Evolutionary conservation across 2,888 invertebrate species (phyloP).

Genomic region (Microplitis manilae): DNA sequence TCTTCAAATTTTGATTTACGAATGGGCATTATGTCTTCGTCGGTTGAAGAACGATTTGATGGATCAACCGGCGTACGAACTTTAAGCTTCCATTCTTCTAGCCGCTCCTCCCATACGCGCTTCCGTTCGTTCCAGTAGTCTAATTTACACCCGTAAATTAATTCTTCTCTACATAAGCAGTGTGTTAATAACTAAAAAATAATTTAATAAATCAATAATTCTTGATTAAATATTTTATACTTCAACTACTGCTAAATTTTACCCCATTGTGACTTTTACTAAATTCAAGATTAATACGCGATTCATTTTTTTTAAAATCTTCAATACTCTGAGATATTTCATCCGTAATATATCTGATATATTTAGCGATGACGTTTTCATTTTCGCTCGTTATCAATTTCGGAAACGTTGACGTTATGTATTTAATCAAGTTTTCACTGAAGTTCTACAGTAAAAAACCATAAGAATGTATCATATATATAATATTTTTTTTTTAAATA

Average conservation of each 20-base stretch:
- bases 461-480: conserved; percentile 11
- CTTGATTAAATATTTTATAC: not conserved
- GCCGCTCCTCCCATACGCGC: conserved; percentile 52
- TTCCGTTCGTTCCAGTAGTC: conserved; percentile 55
- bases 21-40: conserved; percentile 46
- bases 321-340: conserved; percentile 55
- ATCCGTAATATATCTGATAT: conserved; percentile 53
- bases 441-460: conserved; percentile 51
- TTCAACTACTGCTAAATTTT: conserved; percentile 11
- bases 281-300: not conserved
- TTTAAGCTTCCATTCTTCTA: conserved; percentile 48
- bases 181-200: conserved; percentile 47
- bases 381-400: conserved; percentile 48
- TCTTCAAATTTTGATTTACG: conserved; percentile 40
- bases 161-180: conserved; percentile 45
- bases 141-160: conserved; percentile 53
- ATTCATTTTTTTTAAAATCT: conserved; percentile 51
- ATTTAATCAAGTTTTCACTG: conserved; percentile 50
- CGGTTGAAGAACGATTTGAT: conserved; percentile 41
- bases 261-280: conserved; percentile 19
- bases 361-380: conserved; percentile 49
- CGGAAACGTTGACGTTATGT: conserved; percentile 53
- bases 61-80: conserved; percentile 20
- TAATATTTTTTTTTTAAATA: conserved; percentile 1
- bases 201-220: conserved; percentile 16